phyloP scores from a whole-genome alignment of 2,797 vertebrate species.

The Hydrocynus forskahlii region DNA sequence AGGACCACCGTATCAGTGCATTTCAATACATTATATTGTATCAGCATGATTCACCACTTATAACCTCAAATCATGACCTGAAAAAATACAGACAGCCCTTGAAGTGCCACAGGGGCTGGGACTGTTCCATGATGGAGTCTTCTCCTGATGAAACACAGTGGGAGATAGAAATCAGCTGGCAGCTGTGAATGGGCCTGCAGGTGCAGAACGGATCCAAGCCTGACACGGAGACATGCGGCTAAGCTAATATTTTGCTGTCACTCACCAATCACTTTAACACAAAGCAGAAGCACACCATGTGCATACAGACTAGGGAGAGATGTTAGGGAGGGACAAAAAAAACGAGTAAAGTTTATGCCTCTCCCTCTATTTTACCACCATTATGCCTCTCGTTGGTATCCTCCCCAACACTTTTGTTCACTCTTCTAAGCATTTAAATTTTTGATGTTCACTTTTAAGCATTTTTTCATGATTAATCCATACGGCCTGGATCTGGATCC shows the following conservation, averaged over 20 bases:
- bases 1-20: too few relatives aligned
- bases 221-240: conserved; percentile 29
- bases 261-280: conserved; percentile 53
- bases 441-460: conserved; percentile 5
- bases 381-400: conserved; percentile 27
- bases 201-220: conserved; percentile 47
- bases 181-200: conserved; percentile 39
- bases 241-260: conserved; percentile 54
- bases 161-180: conserved; percentile 50
- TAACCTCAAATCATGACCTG: conserved; percentile 11
- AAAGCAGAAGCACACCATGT: conserved; percentile 45
- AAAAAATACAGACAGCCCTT: not conserved
- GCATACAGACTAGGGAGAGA: conserved; percentile 29
- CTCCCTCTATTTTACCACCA: conserved; percentile 33
- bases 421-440: conserved; percentile 13
- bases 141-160: conserved; percentile 21
- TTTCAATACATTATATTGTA: not conserved
- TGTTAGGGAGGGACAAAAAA: conserved; percentile 8
- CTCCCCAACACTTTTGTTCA: not conserved
- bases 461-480: conserved; percentile 34
- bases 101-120: not conserved
- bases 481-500: conserved; percentile 35
- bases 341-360: not conserved
- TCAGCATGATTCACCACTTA: not conserved
- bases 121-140: not conserved